Conservation (phyloP, 2,113 vertebrate species). For the Guaruba guarouba region DNA sequence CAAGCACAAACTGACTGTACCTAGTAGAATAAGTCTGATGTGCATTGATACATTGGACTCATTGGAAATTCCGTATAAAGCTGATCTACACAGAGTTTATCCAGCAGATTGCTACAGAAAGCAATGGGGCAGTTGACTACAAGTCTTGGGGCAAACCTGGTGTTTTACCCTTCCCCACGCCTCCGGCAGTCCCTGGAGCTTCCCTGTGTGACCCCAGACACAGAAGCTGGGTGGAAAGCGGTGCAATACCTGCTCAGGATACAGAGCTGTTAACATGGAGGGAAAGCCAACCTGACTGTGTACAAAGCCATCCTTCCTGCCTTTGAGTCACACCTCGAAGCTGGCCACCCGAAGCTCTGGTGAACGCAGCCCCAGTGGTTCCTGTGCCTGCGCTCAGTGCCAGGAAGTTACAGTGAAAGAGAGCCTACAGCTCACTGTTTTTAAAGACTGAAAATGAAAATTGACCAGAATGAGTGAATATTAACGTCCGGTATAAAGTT, state of each 20-base stretch:
- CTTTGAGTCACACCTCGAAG: not conserved
- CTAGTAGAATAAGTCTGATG: not conserved
- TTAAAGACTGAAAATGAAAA: not conserved
- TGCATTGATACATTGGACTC: not conserved
- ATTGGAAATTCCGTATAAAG: not conserved
- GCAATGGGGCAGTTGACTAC: not conserved
- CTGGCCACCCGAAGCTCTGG: not conserved
- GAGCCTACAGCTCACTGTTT: not conserved
- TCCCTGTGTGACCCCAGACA: fast-evolving
- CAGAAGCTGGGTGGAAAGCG: not conserved
- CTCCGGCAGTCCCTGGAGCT: not conserved
- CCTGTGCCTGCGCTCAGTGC: fast-evolving
- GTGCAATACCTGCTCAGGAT: no score
- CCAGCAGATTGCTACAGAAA: not conserved
- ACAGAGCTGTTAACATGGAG: fast-evolving
- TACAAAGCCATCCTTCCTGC: fast-evolving
- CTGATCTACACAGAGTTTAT: not conserved
- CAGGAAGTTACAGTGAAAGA: not conserved
- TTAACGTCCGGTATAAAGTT: not conserved
- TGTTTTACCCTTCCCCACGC: fast-evolving
- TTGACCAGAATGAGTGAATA: not conserved
- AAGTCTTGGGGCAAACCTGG: not conserved
- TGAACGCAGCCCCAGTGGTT: not conserved
- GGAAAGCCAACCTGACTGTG: fast-evolving
- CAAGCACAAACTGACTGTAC: not conserved